These are phyloP conservation scores for Acanthurus leucopareius DNA, from an alignment of 2,797 vertebrate genomes.

Conservation along the genomic window DNA sequence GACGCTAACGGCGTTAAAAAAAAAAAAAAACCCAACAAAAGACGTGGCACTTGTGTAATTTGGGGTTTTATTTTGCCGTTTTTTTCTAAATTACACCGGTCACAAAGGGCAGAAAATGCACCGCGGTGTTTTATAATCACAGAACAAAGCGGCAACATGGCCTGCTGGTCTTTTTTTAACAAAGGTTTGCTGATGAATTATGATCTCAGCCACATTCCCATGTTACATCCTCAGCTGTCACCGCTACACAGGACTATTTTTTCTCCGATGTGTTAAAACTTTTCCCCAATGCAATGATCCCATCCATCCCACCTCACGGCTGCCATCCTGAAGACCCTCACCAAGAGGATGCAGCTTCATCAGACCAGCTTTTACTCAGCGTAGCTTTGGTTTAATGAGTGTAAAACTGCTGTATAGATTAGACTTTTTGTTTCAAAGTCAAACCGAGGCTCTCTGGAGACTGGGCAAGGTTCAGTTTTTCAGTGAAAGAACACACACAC, in stretches of 20 bases:
- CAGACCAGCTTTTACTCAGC: too few relatives aligned
- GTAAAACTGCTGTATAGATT: too few relatives aligned
- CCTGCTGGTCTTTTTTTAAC: not conserved
- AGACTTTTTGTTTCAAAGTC: too few relatives aligned
- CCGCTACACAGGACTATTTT: too few relatives aligned
- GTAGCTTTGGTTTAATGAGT: too few relatives aligned
- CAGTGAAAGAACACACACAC: too few relatives aligned
- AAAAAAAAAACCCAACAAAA: constrained; percentile 3
- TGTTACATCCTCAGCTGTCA: too few relatives aligned
- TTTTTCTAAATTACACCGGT: constrained; percentile 1
- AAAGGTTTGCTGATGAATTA: constrained; percentile 23
- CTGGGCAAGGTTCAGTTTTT: too few relatives aligned
- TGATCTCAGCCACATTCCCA: not conserved
- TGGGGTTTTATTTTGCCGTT: not conserved
- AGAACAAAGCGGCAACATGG: constrained; percentile 17
- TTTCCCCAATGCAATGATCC: not conserved
- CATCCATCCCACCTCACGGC: not conserved
- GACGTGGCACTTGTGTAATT: constrained; percentile 4
- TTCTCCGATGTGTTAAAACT: not conserved
- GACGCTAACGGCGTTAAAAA: not conserved
- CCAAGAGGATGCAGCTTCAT: too few relatives aligned
- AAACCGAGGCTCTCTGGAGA: too few relatives aligned
- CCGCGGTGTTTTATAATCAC: not conserved
- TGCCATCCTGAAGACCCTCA: not conserved
- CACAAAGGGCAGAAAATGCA: constrained; percentile 1